Evolutionary conservation across 2,797 vertebrate genomes (phyloP), one percentile per base, ranked within the genome.

Genomic region (Acropternis orthonyx): DNA sequence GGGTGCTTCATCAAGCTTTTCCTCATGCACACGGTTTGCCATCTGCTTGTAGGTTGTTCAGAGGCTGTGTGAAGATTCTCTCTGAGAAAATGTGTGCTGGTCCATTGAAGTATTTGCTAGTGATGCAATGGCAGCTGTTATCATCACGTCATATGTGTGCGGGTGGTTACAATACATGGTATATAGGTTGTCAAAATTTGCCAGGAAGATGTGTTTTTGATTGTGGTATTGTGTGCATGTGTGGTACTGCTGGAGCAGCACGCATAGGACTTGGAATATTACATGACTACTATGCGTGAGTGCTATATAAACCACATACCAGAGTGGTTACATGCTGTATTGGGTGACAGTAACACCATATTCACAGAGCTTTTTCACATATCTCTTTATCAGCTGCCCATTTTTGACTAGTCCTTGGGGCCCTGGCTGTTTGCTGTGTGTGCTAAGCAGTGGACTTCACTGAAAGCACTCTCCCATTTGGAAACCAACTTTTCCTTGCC

Each of bases 181-280:
- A 95, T 96, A 95, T 89, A 95, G 89, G 92, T 95, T 96, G 95
- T 96, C 96, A 96, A 66, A 92, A 94, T 95, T 96, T 95, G 93
- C 96, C 96, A 96, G 94, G 94, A 95, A 95, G 96, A 96, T 96
- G 84, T 97, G 96, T 95, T 97, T 96, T 93, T 96, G 93, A 97
- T 97, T 97, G 96, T 97, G 96, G 95, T 96, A 95, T 95, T 92
- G 71, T 94, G 94, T 96, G 93, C 96, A 95, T 97, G 95, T 95
- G 96, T 96, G 96, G 95, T 96, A 96, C 93, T 96, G 94, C 94
- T 96, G 94, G 83, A 97, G 96, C 91, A 97, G 96, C 95, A 97
- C 95, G 95, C 96, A 97, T 87, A 94, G 84, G 89, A 87, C 85
- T 96, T 94, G 95, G 94, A 96, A 95, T 96, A 96, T 91, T 93